Evolutionary conservation across 2,797 vertebrate species (phyloP).

Genomic region (Ciconia nigra): DNA sequence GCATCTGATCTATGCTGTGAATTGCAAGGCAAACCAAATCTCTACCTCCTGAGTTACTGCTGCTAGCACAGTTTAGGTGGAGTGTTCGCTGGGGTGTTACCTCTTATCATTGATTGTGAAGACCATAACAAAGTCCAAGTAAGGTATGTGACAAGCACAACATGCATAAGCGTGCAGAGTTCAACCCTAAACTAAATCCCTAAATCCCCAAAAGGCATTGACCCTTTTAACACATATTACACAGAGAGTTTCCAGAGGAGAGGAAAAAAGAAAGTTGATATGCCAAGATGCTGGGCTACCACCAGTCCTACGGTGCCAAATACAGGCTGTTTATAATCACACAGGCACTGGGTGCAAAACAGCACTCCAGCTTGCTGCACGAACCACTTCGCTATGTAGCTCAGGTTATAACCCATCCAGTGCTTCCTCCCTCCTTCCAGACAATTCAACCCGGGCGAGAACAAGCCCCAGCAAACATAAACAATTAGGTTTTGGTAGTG

Average conservation of each 20-base stretch:
- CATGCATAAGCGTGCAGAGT: too few species aligned
- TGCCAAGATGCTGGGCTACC: background rate
- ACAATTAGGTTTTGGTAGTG: background rate
- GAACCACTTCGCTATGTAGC: rapidly evolving
- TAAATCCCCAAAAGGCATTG: background rate
- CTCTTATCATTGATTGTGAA: background rate
- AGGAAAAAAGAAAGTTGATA: background rate
- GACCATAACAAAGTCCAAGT: background rate
- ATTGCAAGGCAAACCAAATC: background rate
- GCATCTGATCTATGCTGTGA: background rate
- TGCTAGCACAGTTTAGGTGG: background rate
- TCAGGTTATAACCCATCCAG: background rate
- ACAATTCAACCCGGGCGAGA: background rate
- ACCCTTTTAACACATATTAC: background rate
- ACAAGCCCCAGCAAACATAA: background rate
- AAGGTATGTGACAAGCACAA: background rate
- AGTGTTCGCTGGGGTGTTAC: background rate
- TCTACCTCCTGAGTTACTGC: background rate
- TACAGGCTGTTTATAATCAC: background rate
- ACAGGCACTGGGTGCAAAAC: background rate
- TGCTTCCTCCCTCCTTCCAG: background rate
- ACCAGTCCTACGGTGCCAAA: background rate
- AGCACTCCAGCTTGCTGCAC: background rate
- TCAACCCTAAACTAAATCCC: background rate
- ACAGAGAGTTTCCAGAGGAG: background rate